Conservation (phyloP, 2,797 vertebrate genomes). For the Macropus fuliginosus region DNA sequence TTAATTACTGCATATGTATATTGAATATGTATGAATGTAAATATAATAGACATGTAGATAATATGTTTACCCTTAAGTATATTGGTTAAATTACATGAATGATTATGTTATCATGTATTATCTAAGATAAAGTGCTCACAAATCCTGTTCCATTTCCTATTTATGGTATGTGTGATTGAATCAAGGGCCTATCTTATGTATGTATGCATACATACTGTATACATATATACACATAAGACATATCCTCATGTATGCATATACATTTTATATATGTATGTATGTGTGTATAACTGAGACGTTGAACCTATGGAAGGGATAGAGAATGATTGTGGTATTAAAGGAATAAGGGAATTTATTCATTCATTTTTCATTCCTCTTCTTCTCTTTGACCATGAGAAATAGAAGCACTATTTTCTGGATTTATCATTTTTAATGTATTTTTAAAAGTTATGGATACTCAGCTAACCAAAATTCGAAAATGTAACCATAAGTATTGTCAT, state of each 20-base stretch:
- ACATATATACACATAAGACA: neutral
- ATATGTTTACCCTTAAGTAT: neutral
- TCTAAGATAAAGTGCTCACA: neutral
- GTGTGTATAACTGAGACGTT: neutral
- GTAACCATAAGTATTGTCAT: slow-evolving; percentile 29
- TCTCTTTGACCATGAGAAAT: neutral
- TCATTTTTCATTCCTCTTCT: neutral
- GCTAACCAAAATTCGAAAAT: neutral
- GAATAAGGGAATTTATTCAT: neutral
- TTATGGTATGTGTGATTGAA: neutral
- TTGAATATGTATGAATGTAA: neutral
- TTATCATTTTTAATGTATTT: slow-evolving; percentile 37
- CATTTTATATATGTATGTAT: neutral
- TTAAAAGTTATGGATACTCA: slow-evolving; percentile 31
- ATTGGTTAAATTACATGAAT: neutral
- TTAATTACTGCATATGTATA: neutral
- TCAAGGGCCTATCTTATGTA: neutral
- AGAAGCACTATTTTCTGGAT: neutral
- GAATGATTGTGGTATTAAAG: neutral
- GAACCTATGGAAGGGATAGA: neutral
- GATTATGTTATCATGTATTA: neutral
- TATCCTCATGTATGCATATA: neutral
- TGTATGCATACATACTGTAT: neutral
- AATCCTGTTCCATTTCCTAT: neutral
- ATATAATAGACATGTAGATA: neutral